phyloP scores from a whole-genome alignment of 2,113 vertebrate genomes.

The Gopherus evgoodei region DNA sequence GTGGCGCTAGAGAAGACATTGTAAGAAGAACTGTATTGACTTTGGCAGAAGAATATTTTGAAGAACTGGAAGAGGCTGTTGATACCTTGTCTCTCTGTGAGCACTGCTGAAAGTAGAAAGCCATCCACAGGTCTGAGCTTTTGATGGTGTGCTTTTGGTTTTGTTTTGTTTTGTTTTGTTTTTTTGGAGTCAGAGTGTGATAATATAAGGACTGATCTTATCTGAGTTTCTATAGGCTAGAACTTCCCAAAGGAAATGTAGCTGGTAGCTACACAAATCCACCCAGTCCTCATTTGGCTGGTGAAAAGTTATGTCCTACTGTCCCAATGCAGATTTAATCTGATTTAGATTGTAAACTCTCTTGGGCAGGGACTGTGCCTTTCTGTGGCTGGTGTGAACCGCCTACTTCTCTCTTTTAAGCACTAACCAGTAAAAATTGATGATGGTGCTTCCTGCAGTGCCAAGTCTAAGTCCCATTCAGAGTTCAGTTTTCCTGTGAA shows the following conservation, averaged over 20 bases:
- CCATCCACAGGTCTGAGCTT: not conserved
- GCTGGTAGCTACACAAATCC: not conserved
- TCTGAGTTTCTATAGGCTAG: not conserved
- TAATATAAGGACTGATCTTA: not conserved
- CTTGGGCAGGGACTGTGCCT: not conserved
- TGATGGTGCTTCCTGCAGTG: not conserved
- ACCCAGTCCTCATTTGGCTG: not conserved
- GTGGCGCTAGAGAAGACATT: not conserved
- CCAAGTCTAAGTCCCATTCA: not conserved
- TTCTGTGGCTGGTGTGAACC: not conserved
- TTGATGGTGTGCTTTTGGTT: not conserved
- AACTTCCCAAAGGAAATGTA: not conserved
- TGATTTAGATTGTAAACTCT: not conserved
- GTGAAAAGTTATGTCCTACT: not conserved
- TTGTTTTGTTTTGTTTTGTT: no score
- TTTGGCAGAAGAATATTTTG: not conserved
- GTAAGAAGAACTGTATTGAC: not conserved
- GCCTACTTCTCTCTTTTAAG: not conserved
- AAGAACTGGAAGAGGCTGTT: not conserved
- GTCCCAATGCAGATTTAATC: not conserved
- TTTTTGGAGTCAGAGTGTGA: not conserved
- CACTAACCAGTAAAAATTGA: not conserved
- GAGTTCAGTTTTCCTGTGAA: not conserved
- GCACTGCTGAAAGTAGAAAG: not conserved
- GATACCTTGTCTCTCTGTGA: not conserved